phyloP scores from a whole-genome alignment of 2,888 invertebrate species.

The Eristalinus aeneus region DNA sequence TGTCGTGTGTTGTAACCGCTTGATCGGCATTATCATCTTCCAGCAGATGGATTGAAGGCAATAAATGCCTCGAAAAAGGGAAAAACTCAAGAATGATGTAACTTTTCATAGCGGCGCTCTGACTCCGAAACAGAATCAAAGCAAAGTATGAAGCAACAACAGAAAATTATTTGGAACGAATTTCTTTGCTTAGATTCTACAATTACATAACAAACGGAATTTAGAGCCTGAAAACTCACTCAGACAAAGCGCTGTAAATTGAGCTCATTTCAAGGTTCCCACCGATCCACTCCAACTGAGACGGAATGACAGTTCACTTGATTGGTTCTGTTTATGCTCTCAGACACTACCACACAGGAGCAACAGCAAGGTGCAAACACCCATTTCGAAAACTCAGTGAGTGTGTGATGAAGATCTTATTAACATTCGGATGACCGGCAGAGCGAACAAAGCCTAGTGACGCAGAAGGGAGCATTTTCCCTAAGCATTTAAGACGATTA shows the following conservation, averaged over 20 bases:
- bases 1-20: no score
- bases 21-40: no score
- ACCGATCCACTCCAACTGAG: neutral
- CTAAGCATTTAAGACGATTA: constrained; percentile 52
- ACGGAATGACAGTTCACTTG: neutral
- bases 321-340: neutral
- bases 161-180: no score
- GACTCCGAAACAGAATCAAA: no score
- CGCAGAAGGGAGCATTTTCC: neutral
- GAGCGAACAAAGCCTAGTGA: constrained; percentile 26
- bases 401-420: neutral
- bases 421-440: constrained; percentile 26
- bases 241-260: neutral
- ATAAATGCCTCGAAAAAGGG: no score
- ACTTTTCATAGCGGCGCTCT: no score
- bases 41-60: no score
- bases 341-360: neutral
- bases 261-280: neutral
- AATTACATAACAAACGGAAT: neutral
- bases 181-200: no score
- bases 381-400: neutral
- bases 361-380: neutral
- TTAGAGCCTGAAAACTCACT: neutral
- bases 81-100: no score
- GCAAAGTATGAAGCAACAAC: no score